A percentile compares a stretch with the other conserved stretches of the same genome.
These are phyloP conservation scores for Aquatica leii DNA, from an alignment of 2,888 invertebrate genomes.

Conservation along the genomic window DNA sequence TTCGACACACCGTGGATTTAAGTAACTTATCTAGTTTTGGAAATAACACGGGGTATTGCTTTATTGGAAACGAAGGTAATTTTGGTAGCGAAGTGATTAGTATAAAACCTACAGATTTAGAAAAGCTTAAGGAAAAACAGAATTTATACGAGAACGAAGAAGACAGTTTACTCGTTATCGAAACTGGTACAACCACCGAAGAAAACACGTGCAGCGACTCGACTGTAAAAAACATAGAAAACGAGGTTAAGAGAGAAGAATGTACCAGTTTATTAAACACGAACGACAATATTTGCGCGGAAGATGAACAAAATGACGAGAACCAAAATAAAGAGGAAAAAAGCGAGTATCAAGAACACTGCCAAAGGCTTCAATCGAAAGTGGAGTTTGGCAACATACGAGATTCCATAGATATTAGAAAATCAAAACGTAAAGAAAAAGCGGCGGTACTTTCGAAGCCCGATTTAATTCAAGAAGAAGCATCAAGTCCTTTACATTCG, in stretches of 20 bases:
- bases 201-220: slow-evolving; percentile 65
- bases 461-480: slow-evolving; percentile 58
- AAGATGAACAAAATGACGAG: slow-evolving; percentile 39
- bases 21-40: slow-evolving; percentile 40
- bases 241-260: slow-evolving; percentile 40
- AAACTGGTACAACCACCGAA: slow-evolving; percentile 67
- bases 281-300: slow-evolving; percentile 25
- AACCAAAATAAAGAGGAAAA: slow-evolving; percentile 23
- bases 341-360: slow-evolving; percentile 67
- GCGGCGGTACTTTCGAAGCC: slow-evolving; percentile 47
- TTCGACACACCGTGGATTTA: slow-evolving; percentile 61
- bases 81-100: slow-evolving; percentile 52
- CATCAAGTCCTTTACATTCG: slow-evolving; percentile 61
- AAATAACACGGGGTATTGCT: slow-evolving; percentile 56
- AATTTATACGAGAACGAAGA: slow-evolving; percentile 63
- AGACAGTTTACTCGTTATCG: slow-evolving; percentile 66
- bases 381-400: slow-evolving; percentile 75
- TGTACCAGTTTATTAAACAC: not conserved
- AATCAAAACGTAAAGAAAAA: slow-evolving; percentile 62
- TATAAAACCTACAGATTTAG: slow-evolving; percentile 51
- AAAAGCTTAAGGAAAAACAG: slow-evolving; percentile 51
- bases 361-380: slow-evolving; percentile 71
- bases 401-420: slow-evolving; percentile 73
- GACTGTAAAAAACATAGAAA: slow-evolving; percentile 58
- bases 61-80: slow-evolving; percentile 49